These are phyloP conservation scores for Balearica regulorum DNA, from an alignment of 2,797 vertebrate species.

Conservation along the genomic window DNA sequence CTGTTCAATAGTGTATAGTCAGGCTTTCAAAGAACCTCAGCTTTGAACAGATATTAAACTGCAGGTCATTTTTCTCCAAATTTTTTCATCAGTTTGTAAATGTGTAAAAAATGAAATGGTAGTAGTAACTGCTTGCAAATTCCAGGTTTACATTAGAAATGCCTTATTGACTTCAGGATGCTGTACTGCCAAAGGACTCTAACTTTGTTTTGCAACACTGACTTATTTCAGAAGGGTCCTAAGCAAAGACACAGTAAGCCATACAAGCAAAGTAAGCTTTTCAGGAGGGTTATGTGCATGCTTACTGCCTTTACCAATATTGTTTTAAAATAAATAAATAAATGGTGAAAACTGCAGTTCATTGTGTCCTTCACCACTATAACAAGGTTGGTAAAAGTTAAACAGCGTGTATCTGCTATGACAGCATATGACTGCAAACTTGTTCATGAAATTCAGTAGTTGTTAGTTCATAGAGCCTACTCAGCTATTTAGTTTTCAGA, in stretches of 20 bases:
- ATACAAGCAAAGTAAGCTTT: not conserved
- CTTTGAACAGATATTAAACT: constrained; percentile 15
- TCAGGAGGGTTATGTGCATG: not conserved
- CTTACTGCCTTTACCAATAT: not conserved
- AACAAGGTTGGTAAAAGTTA: not conserved
- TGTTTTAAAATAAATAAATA: not conserved
- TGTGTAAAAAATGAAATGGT: not conserved
- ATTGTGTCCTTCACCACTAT: not conserved
- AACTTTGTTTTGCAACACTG: not conserved
- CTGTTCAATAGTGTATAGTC: not conserved
- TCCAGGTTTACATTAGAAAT: not conserved
- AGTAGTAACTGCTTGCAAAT: not conserved
- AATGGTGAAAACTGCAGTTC: not conserved
- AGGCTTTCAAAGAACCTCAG: not conserved
- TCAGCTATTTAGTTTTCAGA: not conserved
- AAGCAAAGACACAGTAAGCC: not conserved
- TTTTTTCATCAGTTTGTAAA: not conserved
- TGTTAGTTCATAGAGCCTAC: not conserved
- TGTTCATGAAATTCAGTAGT: not conserved
- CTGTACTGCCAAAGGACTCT: not conserved
- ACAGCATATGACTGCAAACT: not conserved
- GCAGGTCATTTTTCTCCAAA: not conserved
- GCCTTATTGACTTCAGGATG: not conserved
- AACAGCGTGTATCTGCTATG: not conserved
- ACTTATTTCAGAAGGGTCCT: not conserved